These are phyloP conservation scores for Antheraea mylitta DNA, from an alignment of 1,140 invertebrate genomes.

Conservation along the genomic window DNA sequence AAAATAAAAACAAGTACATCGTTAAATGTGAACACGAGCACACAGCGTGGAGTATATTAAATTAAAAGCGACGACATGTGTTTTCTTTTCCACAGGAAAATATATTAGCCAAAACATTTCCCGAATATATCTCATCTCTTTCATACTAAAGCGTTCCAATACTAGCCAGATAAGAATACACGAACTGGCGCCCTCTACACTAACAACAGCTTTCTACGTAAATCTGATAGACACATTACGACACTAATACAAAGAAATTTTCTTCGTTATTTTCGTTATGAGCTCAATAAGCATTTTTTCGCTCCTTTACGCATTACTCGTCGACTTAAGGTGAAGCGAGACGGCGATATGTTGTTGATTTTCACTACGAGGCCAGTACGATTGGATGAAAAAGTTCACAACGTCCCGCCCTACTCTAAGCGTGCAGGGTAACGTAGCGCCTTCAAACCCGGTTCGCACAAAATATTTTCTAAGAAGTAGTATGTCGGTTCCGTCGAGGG, in stretches of 20 bases:
- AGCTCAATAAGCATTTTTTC: slow-evolving; percentile 19
- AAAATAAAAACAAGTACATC: slow-evolving; percentile 31
- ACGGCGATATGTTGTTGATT: slow-evolving; percentile 22
- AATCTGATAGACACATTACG: slow-evolving; percentile 76
- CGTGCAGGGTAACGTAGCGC: slow-evolving; percentile 60
- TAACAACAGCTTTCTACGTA: slow-evolving; percentile 75
- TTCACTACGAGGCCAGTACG: slow-evolving; percentile 28
- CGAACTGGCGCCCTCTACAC: slow-evolving; percentile 59
- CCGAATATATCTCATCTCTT: slow-evolving; percentile 42
- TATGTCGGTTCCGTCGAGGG: slow-evolving; percentile 67
- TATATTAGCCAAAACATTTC: slow-evolving; percentile 75
- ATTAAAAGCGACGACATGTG: slow-evolving; percentile 77
- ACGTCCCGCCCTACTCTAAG: slow-evolving; percentile 52
- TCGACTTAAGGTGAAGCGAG: slow-evolving; percentile 38
- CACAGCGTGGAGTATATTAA: slow-evolving; percentile 75
- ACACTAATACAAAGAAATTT: slow-evolving; percentile 69
- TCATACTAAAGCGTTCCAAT: slow-evolving; percentile 25
- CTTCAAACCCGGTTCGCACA: slow-evolving; percentile 46
- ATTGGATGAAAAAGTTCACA: slow-evolving; percentile 66
- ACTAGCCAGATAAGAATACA: slow-evolving; percentile 33
- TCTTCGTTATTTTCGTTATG: slow-evolving; percentile 42
- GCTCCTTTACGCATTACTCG: slow-evolving; percentile 21
- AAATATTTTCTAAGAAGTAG: slow-evolving; percentile 70
- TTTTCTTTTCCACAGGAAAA: slow-evolving; percentile 78
- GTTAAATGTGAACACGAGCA: slow-evolving; percentile 47